These are phyloP conservation scores for Tyrannus savana DNA, from an alignment of 2,113 vertebrate species.

Conservation along the genomic window DNA sequence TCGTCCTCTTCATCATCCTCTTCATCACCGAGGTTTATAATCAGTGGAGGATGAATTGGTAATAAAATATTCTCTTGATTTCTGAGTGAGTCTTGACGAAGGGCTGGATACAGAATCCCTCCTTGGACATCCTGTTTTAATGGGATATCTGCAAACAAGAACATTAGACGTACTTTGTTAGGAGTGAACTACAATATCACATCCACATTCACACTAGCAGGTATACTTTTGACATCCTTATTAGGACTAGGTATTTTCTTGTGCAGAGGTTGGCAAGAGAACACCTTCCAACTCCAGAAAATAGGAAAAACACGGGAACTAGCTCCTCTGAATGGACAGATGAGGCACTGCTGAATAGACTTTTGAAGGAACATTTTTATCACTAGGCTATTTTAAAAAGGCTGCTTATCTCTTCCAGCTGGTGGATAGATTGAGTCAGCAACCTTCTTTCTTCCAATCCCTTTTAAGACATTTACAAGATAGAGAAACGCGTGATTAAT, in stretches of 20 bases:
- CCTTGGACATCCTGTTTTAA: neutral
- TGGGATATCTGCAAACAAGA: neutral
- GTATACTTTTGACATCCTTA: neutral
- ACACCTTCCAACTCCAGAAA: neutral
- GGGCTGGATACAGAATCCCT: neutral
- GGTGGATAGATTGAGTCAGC: neutral
- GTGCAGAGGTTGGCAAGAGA: neutral
- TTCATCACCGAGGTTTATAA: conserved; percentile 39
- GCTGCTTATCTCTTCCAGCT: neutral
- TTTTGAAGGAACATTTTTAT: neutral
- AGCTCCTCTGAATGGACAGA: neutral
- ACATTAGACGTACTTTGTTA: neutral
- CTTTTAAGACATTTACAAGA: neutral
- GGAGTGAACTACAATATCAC: neutral
- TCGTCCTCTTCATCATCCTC: conserved; percentile 22
- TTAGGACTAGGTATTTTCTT: neutral
- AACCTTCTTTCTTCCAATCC: neutral
- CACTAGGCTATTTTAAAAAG: neutral
- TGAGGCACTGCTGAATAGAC: neutral
- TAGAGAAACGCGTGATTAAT: neutral
- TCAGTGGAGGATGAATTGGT: neutral
- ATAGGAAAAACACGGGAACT: neutral
- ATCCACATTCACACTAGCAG: neutral
- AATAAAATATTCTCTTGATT: neutral
- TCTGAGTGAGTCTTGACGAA: neutral